A percentile compares a stretch with the other conserved stretches of the same genome.
Evolutionary conservation across 53 echinoderm and acorn worm genomes (phyloP).

Genomic region (Hippasteria phrygiana): DNA sequence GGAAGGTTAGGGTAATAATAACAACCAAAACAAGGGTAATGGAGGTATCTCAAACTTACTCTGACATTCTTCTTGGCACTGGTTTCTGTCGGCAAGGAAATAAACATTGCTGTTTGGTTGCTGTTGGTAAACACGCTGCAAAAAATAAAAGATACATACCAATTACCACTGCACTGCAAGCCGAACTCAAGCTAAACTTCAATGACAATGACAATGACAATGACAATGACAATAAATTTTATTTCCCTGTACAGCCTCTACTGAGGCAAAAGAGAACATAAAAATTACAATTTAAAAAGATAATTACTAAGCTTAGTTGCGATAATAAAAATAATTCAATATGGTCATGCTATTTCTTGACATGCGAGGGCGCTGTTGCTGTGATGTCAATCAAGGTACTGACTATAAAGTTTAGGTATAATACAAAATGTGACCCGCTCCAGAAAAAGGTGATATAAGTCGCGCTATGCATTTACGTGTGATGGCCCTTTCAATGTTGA

Average conservation of each 20-base stretch:
- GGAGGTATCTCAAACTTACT: conserved; percentile 29
- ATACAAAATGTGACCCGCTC: no score
- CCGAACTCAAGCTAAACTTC: background rate
- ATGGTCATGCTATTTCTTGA: background rate
- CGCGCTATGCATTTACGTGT: no score
- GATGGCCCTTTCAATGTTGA: no score
- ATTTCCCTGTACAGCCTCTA: no score
- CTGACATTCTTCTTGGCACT: conserved; percentile 60
- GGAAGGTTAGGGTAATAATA: no score
- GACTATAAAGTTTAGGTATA: no score
- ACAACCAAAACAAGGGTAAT: background rate
- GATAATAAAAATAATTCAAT: background rate
- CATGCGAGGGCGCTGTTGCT: no score
- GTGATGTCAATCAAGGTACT: no score
- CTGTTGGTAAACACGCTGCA: conserved; percentile 74
- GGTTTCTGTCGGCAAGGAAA: conserved; percentile 58
- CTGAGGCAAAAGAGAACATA: no score
- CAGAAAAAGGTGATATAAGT: no score
- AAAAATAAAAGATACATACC: background rate
- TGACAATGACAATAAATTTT: no score
- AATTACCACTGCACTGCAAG: background rate
- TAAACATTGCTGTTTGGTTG: conserved; percentile 77
- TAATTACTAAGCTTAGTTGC: background rate
- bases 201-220: background rate
- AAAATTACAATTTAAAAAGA: no score